These are phyloP conservation scores for Trachythela sp. DNA, from an alignment of 64 coral and sea anemone species.

Conservation along the genomic window DNA sequence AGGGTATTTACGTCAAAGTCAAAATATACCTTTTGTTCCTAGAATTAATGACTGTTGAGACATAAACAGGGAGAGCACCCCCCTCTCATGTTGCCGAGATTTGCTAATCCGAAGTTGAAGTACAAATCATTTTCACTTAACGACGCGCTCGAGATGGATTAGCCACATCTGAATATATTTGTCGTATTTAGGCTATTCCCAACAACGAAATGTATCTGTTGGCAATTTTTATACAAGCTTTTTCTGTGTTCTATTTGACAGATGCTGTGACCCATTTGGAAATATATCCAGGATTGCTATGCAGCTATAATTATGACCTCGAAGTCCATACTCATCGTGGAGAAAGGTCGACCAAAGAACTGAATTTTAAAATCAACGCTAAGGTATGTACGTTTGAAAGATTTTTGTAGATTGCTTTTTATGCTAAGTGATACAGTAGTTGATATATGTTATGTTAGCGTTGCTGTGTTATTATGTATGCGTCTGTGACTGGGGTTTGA, in stretches of 20 bases:
- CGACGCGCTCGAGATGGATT: not conserved
- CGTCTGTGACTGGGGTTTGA: too few species aligned
- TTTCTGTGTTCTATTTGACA: not conserved
- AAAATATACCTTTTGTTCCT: not conserved
- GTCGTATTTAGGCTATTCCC: not conserved
- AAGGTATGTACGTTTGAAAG: not conserved
- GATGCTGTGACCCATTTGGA: not conserved
- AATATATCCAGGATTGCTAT: not conserved
- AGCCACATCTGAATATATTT: not conserved
- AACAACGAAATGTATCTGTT: not conserved
- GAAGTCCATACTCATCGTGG: slow-evolving; percentile 11
- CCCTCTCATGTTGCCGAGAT: not conserved
- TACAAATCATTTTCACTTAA: not conserved
- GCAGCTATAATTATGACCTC: slow-evolving; percentile 4
- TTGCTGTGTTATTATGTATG: too few species aligned
- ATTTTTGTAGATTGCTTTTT: too few species aligned
- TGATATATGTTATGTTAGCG: too few species aligned
- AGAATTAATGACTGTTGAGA: not conserved
- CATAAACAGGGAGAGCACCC: not conserved
- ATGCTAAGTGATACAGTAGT: too few species aligned
- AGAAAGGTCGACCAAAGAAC: not conserved
- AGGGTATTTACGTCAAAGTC: not conserved
- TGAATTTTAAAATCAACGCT: slow-evolving; percentile 2
- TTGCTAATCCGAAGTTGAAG: not conserved
- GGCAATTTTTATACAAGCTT: not conserved